phyloP scores from a whole-genome alignment of 2,888 invertebrate species.

The Synanthedon tipuliformis region DNA sequence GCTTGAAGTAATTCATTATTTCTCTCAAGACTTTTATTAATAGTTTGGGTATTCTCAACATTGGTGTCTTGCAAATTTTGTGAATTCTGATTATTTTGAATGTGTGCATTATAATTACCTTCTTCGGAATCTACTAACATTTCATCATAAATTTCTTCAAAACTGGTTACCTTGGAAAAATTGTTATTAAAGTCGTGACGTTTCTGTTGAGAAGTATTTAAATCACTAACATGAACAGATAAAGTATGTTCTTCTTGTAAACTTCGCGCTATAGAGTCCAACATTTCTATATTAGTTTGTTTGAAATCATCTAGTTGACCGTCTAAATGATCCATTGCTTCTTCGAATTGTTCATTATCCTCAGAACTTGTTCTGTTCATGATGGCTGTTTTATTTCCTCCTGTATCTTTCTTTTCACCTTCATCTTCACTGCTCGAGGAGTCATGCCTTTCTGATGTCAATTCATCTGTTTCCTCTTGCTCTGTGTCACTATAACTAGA shows the following conservation, averaged over 20 bases:
- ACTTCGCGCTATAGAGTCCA: slow-evolving; percentile 57
- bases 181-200: slow-evolving; percentile 48
- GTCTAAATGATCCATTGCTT: slow-evolving; percentile 59
- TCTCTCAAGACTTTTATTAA: neutral
- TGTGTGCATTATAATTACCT: slow-evolving; percentile 4
- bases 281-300: slow-evolving; percentile 49
- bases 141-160: slow-evolving; percentile 61
- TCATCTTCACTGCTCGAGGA: slow-evolving; percentile 29
- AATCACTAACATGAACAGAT: slow-evolving; percentile 23
- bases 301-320: slow-evolving; percentile 46
- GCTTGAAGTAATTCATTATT: neutral
- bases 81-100: neutral
- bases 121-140: slow-evolving; percentile 16
- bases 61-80: neutral
- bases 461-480: slow-evolving; percentile 40
- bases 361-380: slow-evolving; percentile 50
- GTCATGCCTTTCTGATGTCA: slow-evolving; percentile 47
- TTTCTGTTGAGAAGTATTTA: slow-evolving; percentile 8
- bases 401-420: slow-evolving; percentile 6
- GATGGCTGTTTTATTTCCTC: slow-evolving; percentile 8
- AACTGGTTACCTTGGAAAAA: slow-evolving; percentile 40
- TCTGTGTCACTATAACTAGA: slow-evolving; percentile 58
- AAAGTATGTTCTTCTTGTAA: slow-evolving; percentile 50
- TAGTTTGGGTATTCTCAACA: neutral
- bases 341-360: slow-evolving; percentile 61